Conservation (phyloP, 2,888 invertebrate genomes). For the Hydraecia micacea region DNA sequence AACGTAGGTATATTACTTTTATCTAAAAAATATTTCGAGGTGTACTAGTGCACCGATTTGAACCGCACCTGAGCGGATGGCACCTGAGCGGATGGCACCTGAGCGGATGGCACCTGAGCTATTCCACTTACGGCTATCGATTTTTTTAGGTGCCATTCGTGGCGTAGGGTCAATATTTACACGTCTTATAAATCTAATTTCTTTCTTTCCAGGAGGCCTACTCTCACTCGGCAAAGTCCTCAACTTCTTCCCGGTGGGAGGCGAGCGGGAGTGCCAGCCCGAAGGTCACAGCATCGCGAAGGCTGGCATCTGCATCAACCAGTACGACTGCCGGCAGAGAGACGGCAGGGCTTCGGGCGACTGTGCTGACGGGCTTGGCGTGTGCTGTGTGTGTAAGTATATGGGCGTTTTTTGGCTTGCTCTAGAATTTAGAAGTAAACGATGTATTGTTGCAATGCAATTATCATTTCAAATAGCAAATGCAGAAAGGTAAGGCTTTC, state of each 20-base stretch:
- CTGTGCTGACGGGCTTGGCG: conserved; percentile 96
- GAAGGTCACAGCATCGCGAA: conserved; percentile 93
- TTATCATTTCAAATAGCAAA: background rate
- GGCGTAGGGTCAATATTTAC: background rate
- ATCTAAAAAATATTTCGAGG: background rate
- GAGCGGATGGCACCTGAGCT: background rate
- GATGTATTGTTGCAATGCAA: no score
- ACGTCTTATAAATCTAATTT: background rate
- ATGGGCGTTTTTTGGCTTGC: conserved; percentile 2
- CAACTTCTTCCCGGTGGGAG: conserved; percentile 96
- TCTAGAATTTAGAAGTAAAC: background rate
- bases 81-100: background rate
- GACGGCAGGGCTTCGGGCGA: conserved; percentile 93
- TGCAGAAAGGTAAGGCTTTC: background rate
- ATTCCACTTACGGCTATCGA: background rate
- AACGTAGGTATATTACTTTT: background rate
- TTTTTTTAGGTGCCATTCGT: background rate
- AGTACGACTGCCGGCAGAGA: conserved; percentile 95
- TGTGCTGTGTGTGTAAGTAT: conserved; percentile 96
- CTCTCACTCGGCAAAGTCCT: conserved; percentile 91
- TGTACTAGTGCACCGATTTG: background rate
- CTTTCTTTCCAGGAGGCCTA: conserved; percentile 74
- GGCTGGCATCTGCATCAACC: conserved; percentile 94
- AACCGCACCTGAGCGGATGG: background rate
- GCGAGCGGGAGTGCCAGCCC: conserved; percentile 94